Base-by-base conservation (phyloP, 1,140 invertebrate genomes). In the Tetragonula clypearis region DNA sequence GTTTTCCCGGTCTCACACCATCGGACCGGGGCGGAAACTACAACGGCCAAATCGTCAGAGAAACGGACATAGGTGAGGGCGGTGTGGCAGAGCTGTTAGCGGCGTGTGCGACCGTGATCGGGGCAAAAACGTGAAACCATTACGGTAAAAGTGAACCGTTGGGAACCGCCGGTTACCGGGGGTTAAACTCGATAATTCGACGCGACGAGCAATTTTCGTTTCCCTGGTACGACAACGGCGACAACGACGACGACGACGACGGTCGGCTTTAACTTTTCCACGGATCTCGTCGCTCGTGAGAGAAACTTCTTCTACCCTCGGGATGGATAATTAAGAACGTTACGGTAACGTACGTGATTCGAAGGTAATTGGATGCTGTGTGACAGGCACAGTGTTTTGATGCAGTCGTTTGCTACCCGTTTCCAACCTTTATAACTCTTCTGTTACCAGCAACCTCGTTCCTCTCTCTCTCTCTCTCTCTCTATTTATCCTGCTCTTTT, bases 351-450 rank as follows among this genome's bases (percentile, higher is more conserved):
- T 84, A 86, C 83, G 82, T 84, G 89, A 88, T 86, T 85, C 82
- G 68, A 58, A 62, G 58, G 74, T 91, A 91, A 91, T 91, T 90
- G 89, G 87, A 91, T 87, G 83, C 77, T 74, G 80, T 30, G 73
- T 84, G 84, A 81, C 77, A 71, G 68, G 49, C 17, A 56, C 74
- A 79, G 82, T 90, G 83, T 90, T 88, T 90, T 80, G 77, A 90
- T 85, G 76, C 82, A 78, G 49, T 72, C 76, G 49, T 83, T 49
- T 41, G 1, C 26, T 21, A 53, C 19, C 55, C 35, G 23, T 56
- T 58, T 41, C 58, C 72, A 17, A 5, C 21, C 56, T 30, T 62
- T 53, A 17, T 21, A 41, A 1, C 9, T n/a, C 55, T 35, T 53
- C 14, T 15, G 21, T 69, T 69, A 1, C 41, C 41, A 49, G 41